Base-by-base conservation (phyloP, 2,113 vertebrate genomes). In the Telmatochromis sp. region DNA sequence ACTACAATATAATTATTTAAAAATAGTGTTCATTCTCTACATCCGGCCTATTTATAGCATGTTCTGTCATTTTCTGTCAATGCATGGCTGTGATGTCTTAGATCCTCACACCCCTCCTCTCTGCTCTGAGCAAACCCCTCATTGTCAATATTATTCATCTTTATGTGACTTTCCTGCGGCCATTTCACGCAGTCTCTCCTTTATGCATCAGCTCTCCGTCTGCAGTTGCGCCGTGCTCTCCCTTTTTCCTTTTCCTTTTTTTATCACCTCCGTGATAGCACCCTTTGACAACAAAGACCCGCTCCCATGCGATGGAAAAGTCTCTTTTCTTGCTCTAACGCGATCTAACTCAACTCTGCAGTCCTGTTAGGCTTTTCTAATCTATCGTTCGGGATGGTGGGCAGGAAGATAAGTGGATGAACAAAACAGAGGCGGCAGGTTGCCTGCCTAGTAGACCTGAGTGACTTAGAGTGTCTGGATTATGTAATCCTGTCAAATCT, bases 401-500 rank as follows among this genome's bases (percentile, higher is more conserved):
- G 14, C 9, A 31, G 53, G 83, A 26, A 81, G 55, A 49, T 15
- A 17, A 49, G 70, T 75, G 86, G 53, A 84, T 75, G 55, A 86
- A 83, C 21, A 80, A 40, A 87, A 80, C 21, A 80, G 58, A 87
- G 87, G 82, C 87, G 86, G 82, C 87, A 87, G 91, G 89, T 88
- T 79, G 79, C 60, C 60, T 81, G 58, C 35, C 89, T 58, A 87
- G 84, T 83, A 60, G 87, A 49, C 83, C 70, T 85, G 65, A 10
- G 82, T 88, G 92, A 89, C 28, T 87, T 85, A 86, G 80, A 83
- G 81, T 80, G 89, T 84, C 83, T 91, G 87, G 89, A 93, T 96
- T 94, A 95, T 95, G 91, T 95, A 95, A 96, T 93, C 92, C 91
- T 84, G 87, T 93, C 92, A 93, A 89, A 94, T 94, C 88, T 85